Percentiles rank a stretch among this genome's conserved stretches.
Conservation (phyloP, 2,113 vertebrate species). For the Malurus alboscapulatus region DNA sequence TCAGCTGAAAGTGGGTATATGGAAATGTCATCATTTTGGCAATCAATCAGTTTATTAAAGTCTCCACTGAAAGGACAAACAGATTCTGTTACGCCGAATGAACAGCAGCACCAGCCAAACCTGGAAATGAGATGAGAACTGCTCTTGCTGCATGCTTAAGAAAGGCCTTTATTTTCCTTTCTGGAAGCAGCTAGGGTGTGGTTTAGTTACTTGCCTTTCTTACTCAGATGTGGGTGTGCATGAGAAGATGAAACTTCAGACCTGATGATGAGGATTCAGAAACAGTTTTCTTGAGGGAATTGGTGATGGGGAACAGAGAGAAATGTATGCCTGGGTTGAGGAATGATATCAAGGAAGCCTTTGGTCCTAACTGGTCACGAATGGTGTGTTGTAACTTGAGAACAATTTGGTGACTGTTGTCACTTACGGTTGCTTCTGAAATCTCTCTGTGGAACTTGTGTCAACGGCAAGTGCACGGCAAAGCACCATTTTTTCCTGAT, state of each 20-base stretch:
- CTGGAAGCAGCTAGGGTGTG: not conserved
- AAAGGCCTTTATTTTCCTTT: not conserved
- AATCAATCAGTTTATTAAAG: constrained; percentile 65
- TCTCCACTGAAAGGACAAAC: constrained; percentile 32
- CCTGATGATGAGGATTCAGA: not conserved
- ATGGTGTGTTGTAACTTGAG: not conserved
- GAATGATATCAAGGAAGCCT: not conserved
- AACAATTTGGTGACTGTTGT: not conserved
- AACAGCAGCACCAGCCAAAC: not conserved
- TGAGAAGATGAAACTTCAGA: not conserved
- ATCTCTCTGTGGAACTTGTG: not conserved
- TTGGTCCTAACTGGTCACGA: not conserved
- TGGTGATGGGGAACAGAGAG: not conserved
- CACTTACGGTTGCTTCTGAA: not conserved
- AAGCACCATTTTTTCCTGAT: not conserved
- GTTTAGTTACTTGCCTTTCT: constrained; percentile 17
- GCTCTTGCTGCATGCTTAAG: not conserved
- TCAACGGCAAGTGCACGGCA: not conserved
- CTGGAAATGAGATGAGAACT: constrained; percentile 10
- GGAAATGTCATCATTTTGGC: constrained; percentile 69
- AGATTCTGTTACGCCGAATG: constrained; percentile 42
- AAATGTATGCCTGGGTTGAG: not conserved
- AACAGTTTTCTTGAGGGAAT: not conserved
- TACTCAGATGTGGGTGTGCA: not conserved
- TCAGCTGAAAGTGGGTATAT: constrained; percentile 60